Conservation (phyloP, 2,113 vertebrate genomes). For the Speoplatyrhinus poulsoni region DNA sequence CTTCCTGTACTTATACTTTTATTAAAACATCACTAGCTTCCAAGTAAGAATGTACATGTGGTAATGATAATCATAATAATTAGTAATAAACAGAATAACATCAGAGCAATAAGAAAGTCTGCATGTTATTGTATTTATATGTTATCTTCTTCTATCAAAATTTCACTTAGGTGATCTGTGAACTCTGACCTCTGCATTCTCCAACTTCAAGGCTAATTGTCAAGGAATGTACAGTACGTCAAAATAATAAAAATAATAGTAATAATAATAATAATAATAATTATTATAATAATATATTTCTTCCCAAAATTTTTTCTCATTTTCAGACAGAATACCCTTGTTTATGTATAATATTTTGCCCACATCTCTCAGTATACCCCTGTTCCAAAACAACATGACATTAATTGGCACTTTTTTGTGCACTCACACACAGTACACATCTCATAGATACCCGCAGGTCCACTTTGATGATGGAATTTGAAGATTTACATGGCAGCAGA, state of each 20-base stretch:
- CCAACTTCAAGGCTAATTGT: slow-evolving; percentile 59
- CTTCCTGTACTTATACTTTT: slow-evolving; percentile 61
- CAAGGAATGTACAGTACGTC: slow-evolving; percentile 72
- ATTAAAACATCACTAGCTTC: slow-evolving; percentile 75
- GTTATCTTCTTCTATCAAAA: slow-evolving; percentile 35
- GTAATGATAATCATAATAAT: slow-evolving; percentile 53
- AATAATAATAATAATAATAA: slow-evolving; percentile 30
- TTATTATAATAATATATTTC: slow-evolving; percentile 24
- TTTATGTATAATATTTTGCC: slow-evolving; percentile 36
- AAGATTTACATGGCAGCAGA: too few species aligned
- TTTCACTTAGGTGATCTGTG: slow-evolving; percentile 45
- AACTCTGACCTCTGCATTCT: slow-evolving; percentile 49
- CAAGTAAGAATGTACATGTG: slow-evolving; percentile 73
- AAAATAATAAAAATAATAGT: slow-evolving; percentile 41
- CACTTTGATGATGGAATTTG: slow-evolving; percentile 8
- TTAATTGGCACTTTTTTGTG: slow-evolving; percentile 22
- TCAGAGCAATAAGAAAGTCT: slow-evolving; percentile 28
- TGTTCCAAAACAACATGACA: slow-evolving; percentile 37
- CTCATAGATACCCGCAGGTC: background rate
- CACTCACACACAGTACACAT: slow-evolving; percentile 17
- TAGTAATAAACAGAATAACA: slow-evolving; percentile 46
- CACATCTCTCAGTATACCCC: slow-evolving; percentile 15
- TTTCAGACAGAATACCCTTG: slow-evolving; percentile 37
- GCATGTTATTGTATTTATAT: slow-evolving; percentile 35
- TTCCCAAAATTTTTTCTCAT: slow-evolving; percentile 10